Base-by-base conservation (phyloP, 2,113 vertebrate genomes). In the Sinocyclocheilus anshuiensis region DNA sequence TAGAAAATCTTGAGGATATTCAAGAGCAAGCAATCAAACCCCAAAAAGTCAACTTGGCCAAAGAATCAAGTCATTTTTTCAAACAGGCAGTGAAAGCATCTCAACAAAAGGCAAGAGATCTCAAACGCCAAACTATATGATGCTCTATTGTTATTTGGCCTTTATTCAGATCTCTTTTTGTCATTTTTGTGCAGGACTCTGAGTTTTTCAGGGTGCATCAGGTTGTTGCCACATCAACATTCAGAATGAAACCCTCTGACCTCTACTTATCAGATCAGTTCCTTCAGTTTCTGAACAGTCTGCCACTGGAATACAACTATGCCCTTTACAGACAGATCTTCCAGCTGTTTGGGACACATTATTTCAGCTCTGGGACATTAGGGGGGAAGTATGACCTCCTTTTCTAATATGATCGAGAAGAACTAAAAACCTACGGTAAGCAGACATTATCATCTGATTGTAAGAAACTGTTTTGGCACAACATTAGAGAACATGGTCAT, bases 271-370 rank as follows among this genome's bases (percentile, higher is more conserved):
- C 97, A 0, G 95, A 93, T 0, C 88, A 95, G 4, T 98, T 99
- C 88, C 91, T 97, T 39, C 93, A 96, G 91, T 95, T 95, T 84
- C 95, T 99, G 42, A 95, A 94, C 71, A 92, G 94, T 9, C 94
- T 99, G 50, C 97, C 97, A 3, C 92, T 99, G 67, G 95, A 97
- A 11, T 99, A 99, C 91, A 98, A 96, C 94, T 98, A 96, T 2
- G 94, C 95, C 77, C 92, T 96, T 77, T 99, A 99, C 88, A 96
- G 96, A 86, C 94, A 94, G 77, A 95, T 99, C 91, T 98, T 99
- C 88, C 95, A 97, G 77, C 93, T 93, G 77, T 99, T 97, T 6
- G 98, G 98, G 29, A 99, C 98, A 3, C 97, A 99, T 90, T 99
- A 98, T 91, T 97, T 97, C 83, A 90, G 92, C 29, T 95, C 96